phyloP scores from a whole-genome alignment of 1,140 invertebrate species.

The Rhizoglyphus robini region DNA sequence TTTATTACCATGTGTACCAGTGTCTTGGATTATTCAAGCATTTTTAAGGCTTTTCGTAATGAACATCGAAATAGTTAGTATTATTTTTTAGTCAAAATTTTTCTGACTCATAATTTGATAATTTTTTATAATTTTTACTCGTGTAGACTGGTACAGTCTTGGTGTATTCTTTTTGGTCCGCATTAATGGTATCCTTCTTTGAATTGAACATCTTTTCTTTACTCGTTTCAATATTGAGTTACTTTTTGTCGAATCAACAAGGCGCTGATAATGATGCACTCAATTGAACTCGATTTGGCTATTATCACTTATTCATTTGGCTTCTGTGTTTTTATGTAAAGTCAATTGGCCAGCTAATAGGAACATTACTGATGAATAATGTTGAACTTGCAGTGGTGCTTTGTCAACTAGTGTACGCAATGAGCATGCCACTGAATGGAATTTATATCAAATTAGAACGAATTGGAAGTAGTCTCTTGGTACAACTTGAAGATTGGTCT shows the following conservation, averaged over 20 bases:
- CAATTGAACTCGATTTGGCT: not conserved
- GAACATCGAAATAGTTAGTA: slow-evolving; percentile 8
- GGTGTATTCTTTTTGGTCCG: slow-evolving; percentile 7
- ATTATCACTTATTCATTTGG: not conserved
- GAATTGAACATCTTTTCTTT: not conserved
- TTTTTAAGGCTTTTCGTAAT: not conserved
- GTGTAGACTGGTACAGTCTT: slow-evolving; percentile 10
- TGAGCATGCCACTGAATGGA: not conserved
- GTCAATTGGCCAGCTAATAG: not conserved
- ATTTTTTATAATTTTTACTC: not conserved
- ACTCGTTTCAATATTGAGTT: not conserved
- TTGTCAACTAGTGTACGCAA: not conserved
- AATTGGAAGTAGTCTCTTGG: not conserved
- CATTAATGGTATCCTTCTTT: not conserved
- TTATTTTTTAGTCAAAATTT: too few species aligned
- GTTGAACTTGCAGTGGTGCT: not conserved
- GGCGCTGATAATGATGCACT: not conserved
- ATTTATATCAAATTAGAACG: not conserved
- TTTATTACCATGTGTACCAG: not conserved
- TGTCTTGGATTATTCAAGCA: not conserved
- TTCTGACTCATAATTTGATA: too few species aligned
- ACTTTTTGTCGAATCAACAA: not conserved
- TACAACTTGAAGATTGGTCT: not conserved
- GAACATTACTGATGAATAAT: not conserved
- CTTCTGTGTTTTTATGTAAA: not conserved